Evolutionary conservation across 1,140 invertebrate species (phyloP).

Genomic region (Drosophila santomea): DNA sequence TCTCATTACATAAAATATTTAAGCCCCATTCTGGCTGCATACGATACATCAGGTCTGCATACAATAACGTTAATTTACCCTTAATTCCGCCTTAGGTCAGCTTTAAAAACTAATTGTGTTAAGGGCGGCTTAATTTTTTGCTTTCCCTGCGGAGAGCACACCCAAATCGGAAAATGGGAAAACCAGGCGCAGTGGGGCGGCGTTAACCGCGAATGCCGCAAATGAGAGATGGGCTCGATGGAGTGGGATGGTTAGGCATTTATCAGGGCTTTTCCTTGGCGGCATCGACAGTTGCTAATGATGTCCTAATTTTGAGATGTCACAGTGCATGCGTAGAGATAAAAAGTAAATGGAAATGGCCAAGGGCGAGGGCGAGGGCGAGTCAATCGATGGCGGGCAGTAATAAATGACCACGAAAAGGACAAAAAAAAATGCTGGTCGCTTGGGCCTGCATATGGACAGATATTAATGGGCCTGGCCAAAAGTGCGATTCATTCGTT

Average conservation of each 20-base stretch:
- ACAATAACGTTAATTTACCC: slow-evolving; percentile 39
- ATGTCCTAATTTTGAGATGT: slow-evolving; percentile 82
- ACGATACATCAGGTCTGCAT: slow-evolving; percentile 1
- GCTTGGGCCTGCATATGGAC: slow-evolving; percentile 63
- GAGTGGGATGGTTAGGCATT: slow-evolving; percentile 45
- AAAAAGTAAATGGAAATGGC: slow-evolving; percentile 38
- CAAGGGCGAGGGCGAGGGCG: neutral
- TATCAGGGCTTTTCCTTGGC: slow-evolving; percentile 64
- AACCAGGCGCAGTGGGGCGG: slow-evolving; percentile 24
- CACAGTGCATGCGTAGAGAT: slow-evolving; percentile 74
- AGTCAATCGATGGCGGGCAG: slow-evolving; percentile 60
- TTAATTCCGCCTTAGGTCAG: slow-evolving; percentile 33
- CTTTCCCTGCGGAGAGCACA: neutral
- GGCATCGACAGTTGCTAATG: slow-evolving; percentile 81
- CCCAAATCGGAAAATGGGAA: slow-evolving; percentile 17
- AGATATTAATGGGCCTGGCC: slow-evolving; percentile 74
- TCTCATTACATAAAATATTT: slow-evolving; percentile 8
- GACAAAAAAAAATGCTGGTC: slow-evolving; percentile 14
- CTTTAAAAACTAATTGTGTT: slow-evolving; percentile 56
- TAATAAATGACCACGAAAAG: slow-evolving; percentile 64
- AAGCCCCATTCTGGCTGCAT: neutral
- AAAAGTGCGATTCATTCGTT: slow-evolving; percentile 77
- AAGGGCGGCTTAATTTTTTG: slow-evolving; percentile 36
- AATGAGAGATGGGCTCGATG: slow-evolving; percentile 16
- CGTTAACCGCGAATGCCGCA: slow-evolving; percentile 32